Evolutionary conservation across 2,113 vertebrate genomes (phyloP).

Genomic region (Fregata magnificens): DNA sequence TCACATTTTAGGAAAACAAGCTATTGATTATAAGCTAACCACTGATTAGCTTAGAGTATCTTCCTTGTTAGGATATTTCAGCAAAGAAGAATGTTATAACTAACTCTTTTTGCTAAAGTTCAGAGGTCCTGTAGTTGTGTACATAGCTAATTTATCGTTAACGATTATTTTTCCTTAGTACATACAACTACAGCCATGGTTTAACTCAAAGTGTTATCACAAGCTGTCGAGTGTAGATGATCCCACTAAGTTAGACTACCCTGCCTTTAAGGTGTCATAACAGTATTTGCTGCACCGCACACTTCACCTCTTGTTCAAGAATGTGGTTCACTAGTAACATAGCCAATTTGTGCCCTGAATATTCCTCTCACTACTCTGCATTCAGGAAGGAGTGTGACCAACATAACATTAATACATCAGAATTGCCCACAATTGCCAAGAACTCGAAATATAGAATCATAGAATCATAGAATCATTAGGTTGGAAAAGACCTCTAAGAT

Average conservation of each 20-base stretch:
- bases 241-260: neutral
- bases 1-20: neutral
- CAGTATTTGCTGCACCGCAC: neutral
- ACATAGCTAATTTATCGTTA: neutral
- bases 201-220: neutral
- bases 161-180: neutral
- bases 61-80: neutral
- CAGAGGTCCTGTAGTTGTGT: neutral
- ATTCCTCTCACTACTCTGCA: neutral
- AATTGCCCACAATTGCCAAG: neutral
- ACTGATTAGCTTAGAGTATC: neutral
- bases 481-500: no score
- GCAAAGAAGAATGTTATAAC: neutral
- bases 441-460: neutral
- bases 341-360: neutral
- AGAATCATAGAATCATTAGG: no score
- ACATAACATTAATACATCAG: neutral
- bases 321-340: neutral
- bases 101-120: neutral
- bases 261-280: neutral
- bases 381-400: neutral
- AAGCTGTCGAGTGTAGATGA: neutral
- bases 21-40: neutral
- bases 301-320: neutral
- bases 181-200: neutral